Evolutionary conservation across 1,140 invertebrate species (phyloP), one percentile per base, ranked within the genome.

Genomic region (Drosophila murphyi): DNA sequence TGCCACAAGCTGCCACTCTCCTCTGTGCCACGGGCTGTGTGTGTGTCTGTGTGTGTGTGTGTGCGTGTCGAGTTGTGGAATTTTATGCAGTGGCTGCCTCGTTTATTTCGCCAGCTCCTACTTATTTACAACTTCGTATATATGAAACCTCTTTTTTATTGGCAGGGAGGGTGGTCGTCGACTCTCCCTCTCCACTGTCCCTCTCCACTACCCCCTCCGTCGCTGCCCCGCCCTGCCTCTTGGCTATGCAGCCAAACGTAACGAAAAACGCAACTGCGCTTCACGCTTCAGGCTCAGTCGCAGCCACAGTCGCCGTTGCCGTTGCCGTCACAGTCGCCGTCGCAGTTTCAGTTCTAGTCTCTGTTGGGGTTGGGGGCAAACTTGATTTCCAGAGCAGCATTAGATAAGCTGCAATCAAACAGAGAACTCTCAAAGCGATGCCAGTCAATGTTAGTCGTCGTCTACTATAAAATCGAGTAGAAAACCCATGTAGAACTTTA

Each of bases 221-320:
- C 34, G 47, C n/a, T 43, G 39, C 3, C 32, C 52, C 45, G 57
- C 69, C 57, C 32, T 65, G 35, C 6, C 54, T 45, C 41, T 64
- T 69, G 80, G 73, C 63, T 68, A 85, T 77, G 85, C 85, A 88
- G 72, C 85, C 59, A 77, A 88, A 85, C 85, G 85, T 88, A 90
- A 88, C 85, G 78, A 88, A 86, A 20, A 88, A 88, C 83, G 83
- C 83, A 88, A 89, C 85, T 89, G 85, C 85, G 80, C 83, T 89
- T 88, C 83, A 88, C 83, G 83, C 85, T 87, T 85, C 85, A 77
- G 51, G 28, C 70, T 12, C 56, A 62, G 69, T 54, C 55, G 51
- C 51, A 63, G 56, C 43, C 31, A 6, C 39, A 3, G 51, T 39
- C 35, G 28, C 54, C 31, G 51, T 55, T 20, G 20, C 20, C 3